These are phyloP conservation scores for Cryptomyrus ogoouensis DNA, from an alignment of 2,113 vertebrate species.

Conservation along the genomic window DNA sequence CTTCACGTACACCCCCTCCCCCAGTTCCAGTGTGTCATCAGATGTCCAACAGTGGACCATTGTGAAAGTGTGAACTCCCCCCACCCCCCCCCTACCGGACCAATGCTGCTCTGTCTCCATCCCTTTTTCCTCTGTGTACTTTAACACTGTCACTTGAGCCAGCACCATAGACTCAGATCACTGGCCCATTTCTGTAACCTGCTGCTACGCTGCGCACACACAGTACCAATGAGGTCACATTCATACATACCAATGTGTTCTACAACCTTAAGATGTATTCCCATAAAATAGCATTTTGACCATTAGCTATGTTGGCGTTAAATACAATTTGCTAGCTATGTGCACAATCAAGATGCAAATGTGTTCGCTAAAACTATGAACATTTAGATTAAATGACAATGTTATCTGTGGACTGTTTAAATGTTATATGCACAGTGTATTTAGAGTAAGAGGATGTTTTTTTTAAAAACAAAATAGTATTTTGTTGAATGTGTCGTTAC, in stretches of 20 bases:
- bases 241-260: too few species aligned
- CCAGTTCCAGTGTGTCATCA: background rate
- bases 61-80: constrained; percentile 42
- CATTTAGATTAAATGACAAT: background rate
- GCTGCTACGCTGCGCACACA: background rate
- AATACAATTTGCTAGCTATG: background rate
- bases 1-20: background rate
- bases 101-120: constrained; percentile 56
- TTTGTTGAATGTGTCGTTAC: background rate
- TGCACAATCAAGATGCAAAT: background rate
- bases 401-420: background rate
- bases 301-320: background rate
- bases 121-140: constrained; percentile 14
- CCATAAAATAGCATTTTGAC: background rate
- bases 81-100: constrained; percentile 48
- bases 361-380: background rate
- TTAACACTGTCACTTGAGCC: background rate
- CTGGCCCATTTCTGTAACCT: background rate
- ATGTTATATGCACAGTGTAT: background rate
- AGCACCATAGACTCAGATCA: background rate
- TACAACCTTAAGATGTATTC: background rate
- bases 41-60: constrained; percentile 7
- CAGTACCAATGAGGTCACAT: background rate
- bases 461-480: background rate
- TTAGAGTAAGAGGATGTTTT: background rate